Evolutionary conservation across 2,888 invertebrate genomes (phyloP).

Genomic region (Sphaeridia pumilis): DNA sequence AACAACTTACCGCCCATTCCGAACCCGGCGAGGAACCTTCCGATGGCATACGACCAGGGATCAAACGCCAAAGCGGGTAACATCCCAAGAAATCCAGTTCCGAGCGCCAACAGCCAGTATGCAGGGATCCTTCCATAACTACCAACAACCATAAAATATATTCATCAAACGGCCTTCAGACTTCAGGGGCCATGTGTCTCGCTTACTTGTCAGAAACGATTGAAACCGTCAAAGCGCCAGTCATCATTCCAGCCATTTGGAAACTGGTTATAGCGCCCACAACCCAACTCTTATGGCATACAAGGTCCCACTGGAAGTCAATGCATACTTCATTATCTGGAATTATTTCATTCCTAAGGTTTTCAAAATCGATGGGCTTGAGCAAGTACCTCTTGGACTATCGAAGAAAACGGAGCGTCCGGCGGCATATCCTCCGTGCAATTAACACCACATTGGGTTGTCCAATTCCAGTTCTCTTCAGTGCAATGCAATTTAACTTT

Average conservation of each 20-base stretch:
- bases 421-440: conserved; percentile 1
- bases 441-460: not conserved
- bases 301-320: conserved; percentile 23
- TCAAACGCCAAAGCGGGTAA: not conserved
- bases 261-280: conserved; percentile 26
- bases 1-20: conserved; percentile 6
- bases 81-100: conserved; percentile 11
- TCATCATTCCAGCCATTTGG: conserved; percentile 28
- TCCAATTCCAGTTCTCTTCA: not conserved
- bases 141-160: not conserved
- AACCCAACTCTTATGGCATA: conserved; percentile 27
- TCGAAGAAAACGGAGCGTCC: conserved; percentile 17
- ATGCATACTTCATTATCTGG: not conserved
- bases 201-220: conserved; percentile 20
- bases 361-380: too few species aligned
- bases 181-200: too few species aligned
- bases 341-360: too few species aligned
- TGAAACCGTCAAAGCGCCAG: conserved; percentile 20
- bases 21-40: conserved; percentile 24
- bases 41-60: conserved; percentile 13
- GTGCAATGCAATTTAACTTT: conserved; percentile 1
- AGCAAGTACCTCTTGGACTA: conserved; percentile 30
- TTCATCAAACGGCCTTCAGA: not conserved
- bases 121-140: not conserved
- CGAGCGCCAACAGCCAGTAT: not conserved